These are phyloP conservation scores for Sarcophaga peregrina DNA, from an alignment of 1,140 invertebrate species.

Conservation along the genomic window DNA sequence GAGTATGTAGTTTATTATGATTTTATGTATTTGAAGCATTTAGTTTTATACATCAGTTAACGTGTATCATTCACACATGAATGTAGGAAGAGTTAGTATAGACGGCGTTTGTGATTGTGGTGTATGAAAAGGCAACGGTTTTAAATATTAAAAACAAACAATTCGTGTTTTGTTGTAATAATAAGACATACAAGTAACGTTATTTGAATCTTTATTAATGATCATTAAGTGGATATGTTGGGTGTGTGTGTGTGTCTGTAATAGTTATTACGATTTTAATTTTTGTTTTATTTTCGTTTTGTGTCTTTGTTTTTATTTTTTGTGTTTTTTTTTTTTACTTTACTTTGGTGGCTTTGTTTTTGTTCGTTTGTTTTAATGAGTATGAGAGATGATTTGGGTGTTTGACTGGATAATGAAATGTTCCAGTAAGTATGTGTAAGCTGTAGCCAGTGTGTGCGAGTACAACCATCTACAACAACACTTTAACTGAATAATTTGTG, in stretches of 20 bases:
- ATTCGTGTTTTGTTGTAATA: too few relatives aligned
- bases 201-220: too few relatives aligned
- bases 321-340: neutral
- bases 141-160: too few relatives aligned
- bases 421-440: neutral
- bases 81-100: neutral
- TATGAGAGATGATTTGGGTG: neutral
- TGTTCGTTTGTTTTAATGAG: neutral
- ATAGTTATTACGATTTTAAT: neutral
- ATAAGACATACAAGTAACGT: too few relatives aligned
- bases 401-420: neutral
- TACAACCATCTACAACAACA: slow-evolving; percentile 20
- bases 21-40: neutral
- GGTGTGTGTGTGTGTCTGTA: slow-evolving; percentile 3
- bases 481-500: slow-evolving; percentile 27
- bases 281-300: neutral
- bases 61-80: slow-evolving; percentile 9
- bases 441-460: slow-evolving; percentile 5
- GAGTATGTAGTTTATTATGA: neutral
- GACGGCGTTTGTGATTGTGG: too few relatives aligned
- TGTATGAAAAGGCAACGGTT: too few relatives aligned
- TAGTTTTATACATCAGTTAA: slow-evolving; percentile 3
- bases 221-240: neutral
- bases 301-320: neutral
- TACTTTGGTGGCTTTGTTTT: slow-evolving; percentile 9